Evolutionary conservation across 2,888 invertebrate genomes (phyloP).

Genomic region (Cryptocheilus praepositus): DNA sequence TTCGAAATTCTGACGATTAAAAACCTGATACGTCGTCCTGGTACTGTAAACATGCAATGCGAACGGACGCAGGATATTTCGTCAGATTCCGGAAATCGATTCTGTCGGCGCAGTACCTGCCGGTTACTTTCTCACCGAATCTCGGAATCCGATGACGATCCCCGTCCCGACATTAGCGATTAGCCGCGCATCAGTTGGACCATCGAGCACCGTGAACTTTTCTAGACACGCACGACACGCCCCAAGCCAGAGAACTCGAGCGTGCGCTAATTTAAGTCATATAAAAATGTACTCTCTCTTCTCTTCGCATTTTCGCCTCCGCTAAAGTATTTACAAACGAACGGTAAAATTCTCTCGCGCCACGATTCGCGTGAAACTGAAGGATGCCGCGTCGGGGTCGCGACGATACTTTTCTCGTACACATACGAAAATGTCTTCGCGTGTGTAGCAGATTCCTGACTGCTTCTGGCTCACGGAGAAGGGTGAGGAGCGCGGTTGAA

Average conservation of each 20-base stretch:
- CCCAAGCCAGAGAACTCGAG: constrained; percentile 3
- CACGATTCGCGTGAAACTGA: background rate
- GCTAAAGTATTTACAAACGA: constrained; percentile 39
- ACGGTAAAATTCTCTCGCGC: constrained; percentile 25
- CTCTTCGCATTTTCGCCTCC: constrained; percentile 10
- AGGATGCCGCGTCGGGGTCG: background rate
- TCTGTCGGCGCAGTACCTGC: background rate
- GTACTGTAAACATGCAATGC: constrained; percentile 22
- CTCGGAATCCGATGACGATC: too few relatives aligned
- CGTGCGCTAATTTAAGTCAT: constrained; percentile 20
- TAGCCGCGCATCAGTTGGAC: background rate
- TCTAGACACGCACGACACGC: constrained; percentile 1
- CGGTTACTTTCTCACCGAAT: background rate
- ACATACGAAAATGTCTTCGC: too few relatives aligned
- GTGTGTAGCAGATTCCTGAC: too few relatives aligned
- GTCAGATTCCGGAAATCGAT: background rate
- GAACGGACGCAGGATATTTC: too few relatives aligned
- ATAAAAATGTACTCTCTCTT: constrained; percentile 31
- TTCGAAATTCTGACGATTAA: constrained; percentile 18
- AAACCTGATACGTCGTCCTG: constrained; percentile 16
- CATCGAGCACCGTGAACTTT: constrained; percentile 5
- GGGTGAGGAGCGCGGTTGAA: too few relatives aligned
- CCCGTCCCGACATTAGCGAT: too few relatives aligned
- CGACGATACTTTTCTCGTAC: background rate
- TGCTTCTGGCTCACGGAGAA: too few relatives aligned